These are phyloP conservation scores for Caradrina clavipalpis DNA, from an alignment of 2,888 invertebrate genomes.

Conservation along the genomic window DNA sequence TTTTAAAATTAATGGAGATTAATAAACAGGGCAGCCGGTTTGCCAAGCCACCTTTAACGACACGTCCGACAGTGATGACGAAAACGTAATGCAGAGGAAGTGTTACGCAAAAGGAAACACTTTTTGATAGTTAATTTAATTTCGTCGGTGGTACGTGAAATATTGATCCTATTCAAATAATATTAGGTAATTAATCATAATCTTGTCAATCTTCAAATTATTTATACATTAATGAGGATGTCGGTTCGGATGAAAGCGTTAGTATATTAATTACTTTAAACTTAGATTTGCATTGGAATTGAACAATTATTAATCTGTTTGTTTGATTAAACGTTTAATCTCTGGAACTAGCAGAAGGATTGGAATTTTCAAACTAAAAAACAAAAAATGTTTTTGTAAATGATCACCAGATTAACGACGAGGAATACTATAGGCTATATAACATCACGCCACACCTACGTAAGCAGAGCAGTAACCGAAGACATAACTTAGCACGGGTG, in stretches of 20 bases:
- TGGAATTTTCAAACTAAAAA: too few species aligned
- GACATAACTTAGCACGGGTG: too few species aligned
- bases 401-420: too few species aligned
- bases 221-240: background rate
- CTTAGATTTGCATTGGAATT: background rate
- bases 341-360: too few species aligned
- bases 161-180: slow-evolving; percentile 19
- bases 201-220: slow-evolving; percentile 2
- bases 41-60: slow-evolving; percentile 42
- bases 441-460: too few species aligned
- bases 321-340: too few species aligned
- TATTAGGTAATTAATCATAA: slow-evolving; percentile 26
- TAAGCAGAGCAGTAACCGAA: too few species aligned
- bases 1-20: slow-evolving; percentile 25
- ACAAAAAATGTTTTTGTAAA: too few species aligned
- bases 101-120: slow-evolving; percentile 48
- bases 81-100: slow-evolving; percentile 48
- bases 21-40: slow-evolving; percentile 44
- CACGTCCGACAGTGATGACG: slow-evolving; percentile 28
- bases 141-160: slow-evolving; percentile 24
- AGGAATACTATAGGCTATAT: too few species aligned
- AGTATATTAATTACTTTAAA: background rate
- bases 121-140: slow-evolving; percentile 30
- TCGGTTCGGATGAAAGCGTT: slow-evolving; percentile 12
- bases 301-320: background rate